Evolutionary conservation across 2,797 vertebrate species (phyloP), one percentile per base, ranked within the genome.

Genomic region (Galaxias olidus): DNA sequence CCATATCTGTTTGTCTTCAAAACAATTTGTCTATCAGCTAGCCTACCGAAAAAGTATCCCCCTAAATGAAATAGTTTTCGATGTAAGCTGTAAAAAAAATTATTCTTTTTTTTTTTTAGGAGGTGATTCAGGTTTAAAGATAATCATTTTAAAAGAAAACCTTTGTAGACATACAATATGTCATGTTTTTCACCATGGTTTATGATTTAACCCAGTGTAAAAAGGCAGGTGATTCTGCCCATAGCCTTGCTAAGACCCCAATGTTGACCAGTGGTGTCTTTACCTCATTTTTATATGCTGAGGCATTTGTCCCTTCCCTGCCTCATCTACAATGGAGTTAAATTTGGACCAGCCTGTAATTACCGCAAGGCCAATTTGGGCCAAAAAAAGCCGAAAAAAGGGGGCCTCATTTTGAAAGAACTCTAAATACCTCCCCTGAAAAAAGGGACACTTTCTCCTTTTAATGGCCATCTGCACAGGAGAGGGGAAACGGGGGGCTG

Each of bases 401-500:
- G 93, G 94, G 91, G 86, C 68, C 90, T 93, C 86, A 94, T 98
- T 96, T 96, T 93, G 92, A 95, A 95, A 95, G 92, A 92, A 92
- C 93, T 93, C 94, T 96, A 96, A 98, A 96, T 96, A 94, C 91
- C 90, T 96, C 95, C 91, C 74, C 77, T 88, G 84, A 92, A 94
- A 94, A 94, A 93, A 93, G 93, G 95, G 95, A 94, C 95, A 95
- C 93, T 95, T 95, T 97, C 93, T 95, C 94, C 94, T 90, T 90
- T 96, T 98, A 98, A 97, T 97, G 95, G 94, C 96, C 96, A 98
- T 98, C 96, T 98, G 96, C 95, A 96, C 95, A 95, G 94, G 96
- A 96, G 95, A 95, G 94, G 94, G 92, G 95, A 95, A 94, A 92
- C 93, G 91, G 93, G 95, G 89, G 93, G 93, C 94, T 93, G 93